Evolutionary conservation across 2,797 vertebrate species (phyloP).

Genomic region (Avahi laniger): DNA sequence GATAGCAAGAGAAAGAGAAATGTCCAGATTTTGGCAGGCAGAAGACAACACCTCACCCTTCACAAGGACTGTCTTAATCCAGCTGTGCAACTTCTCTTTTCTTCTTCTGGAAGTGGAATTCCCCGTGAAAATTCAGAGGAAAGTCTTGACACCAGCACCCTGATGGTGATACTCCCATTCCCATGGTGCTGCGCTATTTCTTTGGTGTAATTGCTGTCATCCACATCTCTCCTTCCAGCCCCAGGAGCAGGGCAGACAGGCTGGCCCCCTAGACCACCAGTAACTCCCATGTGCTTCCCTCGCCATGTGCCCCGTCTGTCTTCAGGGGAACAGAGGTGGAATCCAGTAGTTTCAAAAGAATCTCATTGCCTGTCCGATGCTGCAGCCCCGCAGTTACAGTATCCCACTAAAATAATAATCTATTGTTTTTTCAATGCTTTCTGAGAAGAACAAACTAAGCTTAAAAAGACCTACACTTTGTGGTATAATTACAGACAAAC

Average conservation of each 20-base stretch:
- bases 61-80: background rate
- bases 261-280: background rate
- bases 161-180: background rate
- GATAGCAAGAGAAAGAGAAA: background rate
- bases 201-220: background rate
- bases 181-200: background rate
- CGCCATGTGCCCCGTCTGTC: background rate
- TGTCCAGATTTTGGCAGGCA: background rate
- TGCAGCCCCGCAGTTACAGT: background rate
- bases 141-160: background rate
- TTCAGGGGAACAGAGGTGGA: background rate
- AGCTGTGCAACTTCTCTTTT: background rate
- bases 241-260: background rate
- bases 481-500: background rate
- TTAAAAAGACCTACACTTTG: background rate
- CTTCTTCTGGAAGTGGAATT: background rate
- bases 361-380: fast-evolving
- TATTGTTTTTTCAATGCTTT: background rate
- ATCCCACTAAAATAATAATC: background rate
- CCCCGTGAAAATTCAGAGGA: background rate
- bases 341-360: background rate
- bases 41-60: background rate
- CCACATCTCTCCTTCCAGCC: background rate
- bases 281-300: background rate
- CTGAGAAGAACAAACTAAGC: background rate